phyloP scores from a whole-genome alignment of 64 coral and sea anemone genomes.

The Acropora yongei region DNA sequence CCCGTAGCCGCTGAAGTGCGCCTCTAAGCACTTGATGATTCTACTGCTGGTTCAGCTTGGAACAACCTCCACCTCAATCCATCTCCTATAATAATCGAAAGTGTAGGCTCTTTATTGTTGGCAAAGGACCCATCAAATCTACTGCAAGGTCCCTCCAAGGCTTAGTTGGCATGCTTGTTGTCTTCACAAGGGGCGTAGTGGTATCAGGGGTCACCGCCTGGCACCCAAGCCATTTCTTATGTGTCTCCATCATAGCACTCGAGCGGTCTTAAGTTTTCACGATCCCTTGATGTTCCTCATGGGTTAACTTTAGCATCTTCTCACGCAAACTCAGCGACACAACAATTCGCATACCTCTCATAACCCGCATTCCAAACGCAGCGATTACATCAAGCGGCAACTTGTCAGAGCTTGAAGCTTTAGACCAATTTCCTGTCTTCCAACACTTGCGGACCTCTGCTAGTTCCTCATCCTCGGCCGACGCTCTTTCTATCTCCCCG shows the following conservation, averaged over 20 bases:
- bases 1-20: no score
- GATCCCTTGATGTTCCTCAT: constrained; percentile 32
- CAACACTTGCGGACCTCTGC: not conserved
- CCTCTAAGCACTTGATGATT: no score
- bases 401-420: constrained; percentile 1
- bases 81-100: constrained; percentile 35
- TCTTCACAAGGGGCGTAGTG: constrained; percentile 7
- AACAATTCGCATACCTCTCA: constrained; percentile 29
- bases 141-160: constrained; percentile 36
- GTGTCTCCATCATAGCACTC: constrained; percentile 6
- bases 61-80: constrained; percentile 47
- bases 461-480: constrained; percentile 38
- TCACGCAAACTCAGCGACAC: not conserved
- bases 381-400: not conserved
- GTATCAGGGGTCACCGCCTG: not conserved
- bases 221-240: constrained; percentile 7
- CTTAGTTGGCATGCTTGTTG: constrained; percentile 23
- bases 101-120: constrained; percentile 1
- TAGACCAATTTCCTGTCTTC: constrained; percentile 8
- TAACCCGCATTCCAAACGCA: constrained; percentile 3
- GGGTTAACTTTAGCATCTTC: not conserved
- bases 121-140: constrained; percentile 10
- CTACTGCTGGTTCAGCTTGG: not conserved
- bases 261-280: constrained; percentile 22
- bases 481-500: constrained; percentile 30